Evolutionary conservation across 2,888 invertebrate genomes (phyloP).

Genomic region (Eledona agricola): DNA sequence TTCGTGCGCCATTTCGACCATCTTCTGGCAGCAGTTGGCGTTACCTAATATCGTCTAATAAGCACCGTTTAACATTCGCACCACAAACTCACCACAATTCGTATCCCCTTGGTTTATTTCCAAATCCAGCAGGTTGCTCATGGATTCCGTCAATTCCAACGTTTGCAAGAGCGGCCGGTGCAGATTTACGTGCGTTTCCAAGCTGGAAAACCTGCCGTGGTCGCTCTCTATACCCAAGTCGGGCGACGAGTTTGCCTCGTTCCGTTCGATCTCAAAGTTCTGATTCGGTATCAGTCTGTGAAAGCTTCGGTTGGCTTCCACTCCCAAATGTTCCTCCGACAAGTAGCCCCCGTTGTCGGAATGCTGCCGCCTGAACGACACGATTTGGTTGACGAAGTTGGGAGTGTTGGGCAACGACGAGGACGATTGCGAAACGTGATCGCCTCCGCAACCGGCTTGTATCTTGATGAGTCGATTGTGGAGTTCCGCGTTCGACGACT

Average conservation of each 20-base stretch:
- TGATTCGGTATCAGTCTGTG: conserved; percentile 8
- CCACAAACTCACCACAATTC: conserved; percentile 50
- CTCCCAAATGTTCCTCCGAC: conserved; percentile 60
- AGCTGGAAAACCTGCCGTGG: conserved; percentile 70
- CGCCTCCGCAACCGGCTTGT: conserved; percentile 42
- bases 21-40: conserved; percentile 55
- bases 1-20: conserved; percentile 64
- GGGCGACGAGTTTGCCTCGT: conserved; percentile 72
- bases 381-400: conserved; percentile 36
- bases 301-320: conserved; percentile 38
- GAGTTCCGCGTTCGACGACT: conserved; percentile 58
- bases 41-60: conserved; percentile 48
- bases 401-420: conserved; percentile 40
- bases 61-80: neutral
- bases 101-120: conserved; percentile 49
- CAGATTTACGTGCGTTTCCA: conserved; percentile 67
- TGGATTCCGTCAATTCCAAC: conserved; percentile 61
- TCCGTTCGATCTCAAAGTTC: conserved; percentile 52
- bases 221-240: conserved; percentile 93
- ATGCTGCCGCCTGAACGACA: conserved; percentile 47
- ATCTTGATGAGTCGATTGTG: conserved; percentile 57
- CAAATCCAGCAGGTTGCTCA: conserved; percentile 58
- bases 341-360: conserved; percentile 63
- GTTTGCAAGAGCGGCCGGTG: conserved; percentile 62
- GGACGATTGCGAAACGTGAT: conserved; percentile 34